A percentile compares a stretch with the other conserved stretches of the same genome.
Conservation (phyloP, 2,888 invertebrate species). For the Agrochola lychnidis region DNA sequence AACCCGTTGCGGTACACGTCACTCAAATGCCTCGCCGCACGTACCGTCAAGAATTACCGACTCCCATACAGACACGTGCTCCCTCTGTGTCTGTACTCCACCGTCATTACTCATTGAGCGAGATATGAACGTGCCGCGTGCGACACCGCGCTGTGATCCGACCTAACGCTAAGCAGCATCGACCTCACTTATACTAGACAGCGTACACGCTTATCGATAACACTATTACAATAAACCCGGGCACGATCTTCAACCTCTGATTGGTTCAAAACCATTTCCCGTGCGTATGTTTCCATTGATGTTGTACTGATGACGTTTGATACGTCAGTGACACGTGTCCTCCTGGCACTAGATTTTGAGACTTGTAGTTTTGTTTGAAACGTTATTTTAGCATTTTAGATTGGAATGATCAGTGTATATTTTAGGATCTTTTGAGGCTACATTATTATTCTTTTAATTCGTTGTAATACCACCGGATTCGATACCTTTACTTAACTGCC, state of each 20-base stretch:
- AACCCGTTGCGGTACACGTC: slow-evolving; percentile 95
- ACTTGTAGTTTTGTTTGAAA: slow-evolving; percentile 65
- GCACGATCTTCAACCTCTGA: slow-evolving; percentile 3
- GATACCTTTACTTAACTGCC: slow-evolving; percentile 68
- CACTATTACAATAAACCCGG: slow-evolving; percentile 17
- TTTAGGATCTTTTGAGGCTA: slow-evolving; percentile 75
- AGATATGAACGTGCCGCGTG: not conserved
- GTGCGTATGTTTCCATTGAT: slow-evolving; percentile 32
- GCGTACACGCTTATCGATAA: slow-evolving; percentile 47
- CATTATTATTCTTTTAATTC: slow-evolving; percentile 63
- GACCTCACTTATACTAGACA: slow-evolving; percentile 47
- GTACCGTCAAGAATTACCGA: slow-evolving; percentile 93
- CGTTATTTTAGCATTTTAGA: slow-evolving; percentile 66
- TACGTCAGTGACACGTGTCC: slow-evolving; percentile 58
- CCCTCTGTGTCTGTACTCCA: slow-evolving; percentile 88
- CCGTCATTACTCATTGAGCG: slow-evolving; percentile 86
- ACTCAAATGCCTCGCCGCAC: slow-evolving; percentile 96
- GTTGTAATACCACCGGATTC: slow-evolving; percentile 67
- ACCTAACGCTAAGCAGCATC: slow-evolving; percentile 45
- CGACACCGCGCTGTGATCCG: slow-evolving; percentile 24
- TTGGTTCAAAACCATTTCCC: slow-evolving; percentile 51
- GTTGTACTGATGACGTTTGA: slow-evolving; percentile 59
- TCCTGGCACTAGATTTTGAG: slow-evolving; percentile 61
- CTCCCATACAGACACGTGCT: slow-evolving; percentile 91
- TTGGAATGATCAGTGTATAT: slow-evolving; percentile 69